Percentiles rank a stretch among this genome's conserved stretches.
Evolutionary conservation across 2,113 vertebrate species (phyloP).

Genomic region (Gallinago jamesoni): DNA sequence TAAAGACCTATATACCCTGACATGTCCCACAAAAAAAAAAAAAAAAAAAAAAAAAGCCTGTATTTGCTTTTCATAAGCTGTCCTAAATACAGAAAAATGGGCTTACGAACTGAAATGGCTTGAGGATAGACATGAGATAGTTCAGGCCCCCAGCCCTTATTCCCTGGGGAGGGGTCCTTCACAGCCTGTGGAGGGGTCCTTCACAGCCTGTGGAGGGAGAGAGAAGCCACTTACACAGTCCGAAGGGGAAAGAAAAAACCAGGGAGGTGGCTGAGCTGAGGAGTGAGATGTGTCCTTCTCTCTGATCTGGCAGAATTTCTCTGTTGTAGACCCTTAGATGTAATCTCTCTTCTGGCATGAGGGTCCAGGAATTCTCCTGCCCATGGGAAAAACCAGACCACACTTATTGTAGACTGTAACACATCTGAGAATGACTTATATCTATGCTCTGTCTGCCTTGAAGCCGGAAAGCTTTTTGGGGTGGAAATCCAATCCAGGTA

Average conservation of each 20-base stretch:
- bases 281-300: background rate
- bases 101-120: background rate
- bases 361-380: background rate
- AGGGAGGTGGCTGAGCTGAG: background rate
- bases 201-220: background rate
- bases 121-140: background rate
- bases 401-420: background rate
- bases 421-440: background rate
- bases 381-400: background rate
- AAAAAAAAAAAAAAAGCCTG: background rate
- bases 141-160: background rate
- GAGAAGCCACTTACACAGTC: background rate
- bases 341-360: background rate
- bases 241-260: background rate
- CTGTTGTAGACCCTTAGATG: background rate
- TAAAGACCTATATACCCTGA: background rate
- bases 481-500: background rate
- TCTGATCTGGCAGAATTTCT: background rate
- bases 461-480: background rate
- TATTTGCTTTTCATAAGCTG: background rate
- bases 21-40: background rate
- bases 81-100: background rate
- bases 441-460: background rate
- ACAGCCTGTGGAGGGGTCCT: too few species aligned
- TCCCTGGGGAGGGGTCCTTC: background rate